phyloP scores from a whole-genome alignment of 1,140 invertebrate species.

The Sesamia nonagrioides region DNA sequence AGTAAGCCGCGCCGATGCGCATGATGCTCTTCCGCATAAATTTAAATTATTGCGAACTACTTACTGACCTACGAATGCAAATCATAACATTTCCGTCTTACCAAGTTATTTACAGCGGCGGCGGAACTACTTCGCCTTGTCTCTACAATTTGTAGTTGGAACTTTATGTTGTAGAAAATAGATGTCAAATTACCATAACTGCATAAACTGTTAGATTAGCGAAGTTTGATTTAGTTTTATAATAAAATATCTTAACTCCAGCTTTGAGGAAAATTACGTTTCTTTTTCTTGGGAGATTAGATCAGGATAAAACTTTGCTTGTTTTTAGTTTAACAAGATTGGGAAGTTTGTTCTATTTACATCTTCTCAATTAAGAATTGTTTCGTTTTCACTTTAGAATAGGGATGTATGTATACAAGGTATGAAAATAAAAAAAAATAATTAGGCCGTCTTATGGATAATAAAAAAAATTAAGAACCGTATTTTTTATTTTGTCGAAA shows the following conservation, averaged over 20 bases:
- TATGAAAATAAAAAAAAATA: too few relatives aligned
- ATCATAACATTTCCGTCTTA: conserved; percentile 64
- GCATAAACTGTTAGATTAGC: background rate
- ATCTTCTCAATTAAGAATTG: background rate
- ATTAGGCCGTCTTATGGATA: too few relatives aligned
- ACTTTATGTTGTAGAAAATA: conserved; percentile 19
- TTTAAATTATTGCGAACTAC: conserved; percentile 57
- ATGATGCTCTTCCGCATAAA: conserved; percentile 61
- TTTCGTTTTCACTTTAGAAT: too few relatives aligned
- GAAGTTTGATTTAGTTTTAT: background rate
- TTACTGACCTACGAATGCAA: conserved; percentile 62
- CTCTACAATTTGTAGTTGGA: conserved; percentile 5
- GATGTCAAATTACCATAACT: background rate
- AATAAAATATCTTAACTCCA: background rate
- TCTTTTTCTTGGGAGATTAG: background rate
- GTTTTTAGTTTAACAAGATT: background rate
- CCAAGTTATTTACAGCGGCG: conserved; percentile 33
- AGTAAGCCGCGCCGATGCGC: conserved; percentile 35
- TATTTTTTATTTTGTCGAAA: too few relatives aligned
- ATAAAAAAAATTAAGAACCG: too few relatives aligned
- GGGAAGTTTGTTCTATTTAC: background rate
- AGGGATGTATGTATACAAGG: too few relatives aligned
- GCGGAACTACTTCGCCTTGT: background rate
- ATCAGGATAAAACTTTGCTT: background rate
- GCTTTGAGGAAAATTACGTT: conserved; percentile 16